Conservation (phyloP, 1,140 invertebrate genomes). For the Matsumurasca onukii region DNA sequence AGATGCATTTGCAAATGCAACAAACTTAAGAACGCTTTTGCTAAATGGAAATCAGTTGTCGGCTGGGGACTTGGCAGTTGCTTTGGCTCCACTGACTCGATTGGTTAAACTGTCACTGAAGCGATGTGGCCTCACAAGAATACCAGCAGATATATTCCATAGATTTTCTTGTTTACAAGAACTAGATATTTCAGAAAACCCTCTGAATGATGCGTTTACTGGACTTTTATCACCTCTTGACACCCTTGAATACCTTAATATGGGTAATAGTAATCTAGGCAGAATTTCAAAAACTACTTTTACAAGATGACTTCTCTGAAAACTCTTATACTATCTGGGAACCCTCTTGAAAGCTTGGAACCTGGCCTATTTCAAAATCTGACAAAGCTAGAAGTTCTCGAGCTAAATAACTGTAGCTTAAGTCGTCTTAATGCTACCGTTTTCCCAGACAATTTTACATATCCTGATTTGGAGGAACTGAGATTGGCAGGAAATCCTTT, state of each 20-base stretch:
- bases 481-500: constrained; percentile 68
- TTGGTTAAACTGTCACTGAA: constrained; percentile 65
- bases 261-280: constrained; percentile 70
- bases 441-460: constrained; percentile 64
- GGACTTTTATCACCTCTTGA: constrained; percentile 63
- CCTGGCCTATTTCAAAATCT: constrained; percentile 67
- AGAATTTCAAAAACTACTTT: constrained; percentile 65
- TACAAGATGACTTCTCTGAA: constrained; percentile 66
- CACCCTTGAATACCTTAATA: constrained; percentile 67
- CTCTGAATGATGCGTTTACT: constrained; percentile 64
- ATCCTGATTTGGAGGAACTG: constrained; percentile 66
- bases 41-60: constrained; percentile 67
- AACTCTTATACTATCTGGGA: constrained; percentile 65
- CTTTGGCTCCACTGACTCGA: constrained; percentile 63
- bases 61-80: constrained; percentile 62
- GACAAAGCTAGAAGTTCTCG: constrained; percentile 63
- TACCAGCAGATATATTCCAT: constrained; percentile 64
- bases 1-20: constrained; percentile 66
- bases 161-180: constrained; percentile 58
- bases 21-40: constrained; percentile 62
- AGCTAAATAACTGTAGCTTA: constrained; percentile 67
- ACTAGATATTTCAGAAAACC: constrained; percentile 41
- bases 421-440: constrained; percentile 61
- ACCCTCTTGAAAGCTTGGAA: constrained; percentile 64
- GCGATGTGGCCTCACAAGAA: constrained; percentile 61